A percentile compares a stretch with the other conserved stretches of the same genome.
Evolutionary conservation across 1,140 invertebrate genomes (phyloP).

Genomic region (Drosophila burlai): DNA sequence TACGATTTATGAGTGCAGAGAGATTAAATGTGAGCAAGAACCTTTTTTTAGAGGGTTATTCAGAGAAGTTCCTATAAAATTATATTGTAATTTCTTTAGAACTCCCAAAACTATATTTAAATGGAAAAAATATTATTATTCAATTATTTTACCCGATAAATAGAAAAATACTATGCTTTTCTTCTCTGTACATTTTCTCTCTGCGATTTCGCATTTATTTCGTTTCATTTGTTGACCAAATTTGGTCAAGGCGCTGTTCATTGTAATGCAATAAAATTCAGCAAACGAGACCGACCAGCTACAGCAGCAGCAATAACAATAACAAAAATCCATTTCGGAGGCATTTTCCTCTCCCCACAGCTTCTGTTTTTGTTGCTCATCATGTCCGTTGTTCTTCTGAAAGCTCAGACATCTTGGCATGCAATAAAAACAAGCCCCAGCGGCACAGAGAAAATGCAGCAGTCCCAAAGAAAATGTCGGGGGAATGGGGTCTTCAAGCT

Average conservation of each 20-base stretch:
- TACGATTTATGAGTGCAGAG: background rate
- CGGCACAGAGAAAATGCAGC: slow-evolving; percentile 42
- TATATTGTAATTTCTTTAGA: background rate
- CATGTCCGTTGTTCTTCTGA: slow-evolving; percentile 59
- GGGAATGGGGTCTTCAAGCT: background rate
- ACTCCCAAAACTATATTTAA: background rate
- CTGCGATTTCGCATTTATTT: slow-evolving; percentile 30
- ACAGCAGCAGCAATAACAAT: slow-evolving; percentile 55
- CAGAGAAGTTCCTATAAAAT: background rate
- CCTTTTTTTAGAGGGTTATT: background rate
- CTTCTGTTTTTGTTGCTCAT: slow-evolving; percentile 51
- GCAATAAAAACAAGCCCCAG: slow-evolving; percentile 69
- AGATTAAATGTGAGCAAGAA: background rate
- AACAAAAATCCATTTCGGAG: slow-evolving; percentile 66
- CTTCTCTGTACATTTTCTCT: slow-evolving; percentile 2
- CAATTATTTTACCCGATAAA: too few relatives aligned
- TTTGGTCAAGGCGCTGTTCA: slow-evolving; percentile 64
- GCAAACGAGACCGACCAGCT: slow-evolving; percentile 36
- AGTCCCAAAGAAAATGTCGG: slow-evolving; percentile 9
- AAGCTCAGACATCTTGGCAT: slow-evolving; percentile 72
- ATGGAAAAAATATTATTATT: too few relatives aligned
- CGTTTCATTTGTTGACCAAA: slow-evolving; percentile 66
- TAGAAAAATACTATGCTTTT: background rate
- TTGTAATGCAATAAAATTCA: slow-evolving; percentile 70
- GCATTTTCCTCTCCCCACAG: slow-evolving; percentile 26